Conservation (phyloP, 2,888 invertebrate species). For the Mythimna lalbum region DNA sequence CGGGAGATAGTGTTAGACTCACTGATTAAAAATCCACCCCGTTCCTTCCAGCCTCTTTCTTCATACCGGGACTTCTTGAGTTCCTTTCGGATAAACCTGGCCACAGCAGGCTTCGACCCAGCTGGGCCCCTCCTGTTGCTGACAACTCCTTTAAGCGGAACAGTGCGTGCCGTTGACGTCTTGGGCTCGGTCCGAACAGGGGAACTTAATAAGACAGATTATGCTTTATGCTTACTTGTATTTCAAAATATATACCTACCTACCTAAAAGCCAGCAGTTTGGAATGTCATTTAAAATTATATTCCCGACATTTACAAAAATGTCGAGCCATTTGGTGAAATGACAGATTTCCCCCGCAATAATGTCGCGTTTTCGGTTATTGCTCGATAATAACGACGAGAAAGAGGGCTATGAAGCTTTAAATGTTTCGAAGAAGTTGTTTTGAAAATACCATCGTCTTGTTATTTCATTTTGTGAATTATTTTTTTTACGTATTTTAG, state of each 20-base stretch:
- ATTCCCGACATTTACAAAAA: slow-evolving; percentile 51
- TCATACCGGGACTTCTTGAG: no score
- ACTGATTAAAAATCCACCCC: no score
- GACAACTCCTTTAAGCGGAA: no score
- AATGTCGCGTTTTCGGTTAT: slow-evolving; percentile 38
- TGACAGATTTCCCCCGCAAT: slow-evolving; percentile 53
- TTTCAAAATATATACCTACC: slow-evolving; percentile 1
- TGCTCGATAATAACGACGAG: slow-evolving; percentile 9
- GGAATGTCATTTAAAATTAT: slow-evolving; percentile 36
- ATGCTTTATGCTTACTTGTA: not conserved
- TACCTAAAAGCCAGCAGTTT: slow-evolving; percentile 25
- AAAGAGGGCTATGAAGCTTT: slow-evolving; percentile 14
- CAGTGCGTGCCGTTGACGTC: no score
- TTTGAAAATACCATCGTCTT: slow-evolving; percentile 21
- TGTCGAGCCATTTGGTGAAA: slow-evolving; percentile 42
- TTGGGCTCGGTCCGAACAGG: no score
- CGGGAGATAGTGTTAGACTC: no score
- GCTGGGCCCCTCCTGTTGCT: no score
- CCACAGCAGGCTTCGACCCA: no score
- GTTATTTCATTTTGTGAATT: slow-evolving; percentile 1
- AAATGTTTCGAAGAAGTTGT: slow-evolving; percentile 2
- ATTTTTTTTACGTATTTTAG: not conserved
- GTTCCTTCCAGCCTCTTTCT: no score
- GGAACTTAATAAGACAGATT: no score
- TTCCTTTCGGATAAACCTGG: no score